Percentiles rank a stretch among this genome's conserved stretches.
Evolutionary conservation across 2,888 invertebrate species (phyloP).

Genomic region (Drosophila rellima): DNA sequence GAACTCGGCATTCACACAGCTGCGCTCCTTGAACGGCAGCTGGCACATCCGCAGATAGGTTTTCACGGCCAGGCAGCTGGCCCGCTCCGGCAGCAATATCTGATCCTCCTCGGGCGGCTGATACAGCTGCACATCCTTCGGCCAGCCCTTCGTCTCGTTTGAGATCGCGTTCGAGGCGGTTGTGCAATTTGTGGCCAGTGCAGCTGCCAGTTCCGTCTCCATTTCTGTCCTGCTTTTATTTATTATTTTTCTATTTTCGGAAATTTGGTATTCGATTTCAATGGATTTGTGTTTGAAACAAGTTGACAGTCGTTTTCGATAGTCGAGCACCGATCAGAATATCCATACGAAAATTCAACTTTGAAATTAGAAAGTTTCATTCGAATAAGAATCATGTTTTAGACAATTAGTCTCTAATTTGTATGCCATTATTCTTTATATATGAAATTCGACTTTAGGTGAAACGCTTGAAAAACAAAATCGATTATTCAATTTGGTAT

Average conservation of each 20-base stretch:
- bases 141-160: slow-evolving; percentile 89
- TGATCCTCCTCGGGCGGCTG: slow-evolving; percentile 96
- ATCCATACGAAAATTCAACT: too few species aligned
- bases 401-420: too few species aligned
- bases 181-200: too few species aligned
- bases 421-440: too few species aligned
- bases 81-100: slow-evolving; percentile 95
- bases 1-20: slow-evolving; percentile 95
- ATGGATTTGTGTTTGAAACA: slow-evolving; percentile 4
- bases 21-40: slow-evolving; percentile 91
- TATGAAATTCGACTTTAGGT: too few species aligned
- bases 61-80: slow-evolving; percentile 95
- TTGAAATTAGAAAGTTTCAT: too few species aligned
- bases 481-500: too few species aligned
- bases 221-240: background rate
- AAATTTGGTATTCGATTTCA: slow-evolving; percentile 1
- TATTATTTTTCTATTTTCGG: background rate
- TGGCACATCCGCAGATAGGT: slow-evolving; percentile 96
- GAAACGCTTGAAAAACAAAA: too few species aligned
- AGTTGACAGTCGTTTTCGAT: background rate
- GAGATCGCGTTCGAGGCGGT: accelerated
- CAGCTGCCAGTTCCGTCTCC: slow-evolving; percentile 5
- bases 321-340: too few species aligned
- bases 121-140: slow-evolving; percentile 92
- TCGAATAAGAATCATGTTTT: too few species aligned